These are phyloP conservation scores for Corvus hawaiiensis DNA, from an alignment of 2,113 vertebrate species.

Conservation along the genomic window DNA sequence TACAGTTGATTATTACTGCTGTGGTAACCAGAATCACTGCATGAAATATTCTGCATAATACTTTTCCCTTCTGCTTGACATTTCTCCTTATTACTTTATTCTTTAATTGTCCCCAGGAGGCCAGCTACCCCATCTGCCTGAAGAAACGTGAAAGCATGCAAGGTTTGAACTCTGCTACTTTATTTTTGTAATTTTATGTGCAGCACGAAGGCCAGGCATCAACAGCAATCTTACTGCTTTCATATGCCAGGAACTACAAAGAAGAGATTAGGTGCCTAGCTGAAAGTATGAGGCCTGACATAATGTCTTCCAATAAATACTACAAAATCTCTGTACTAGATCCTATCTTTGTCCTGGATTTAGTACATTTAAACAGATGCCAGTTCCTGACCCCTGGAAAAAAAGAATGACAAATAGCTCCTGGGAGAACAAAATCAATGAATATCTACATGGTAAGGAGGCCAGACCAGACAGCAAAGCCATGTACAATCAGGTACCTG, in stretches of 20 bases:
- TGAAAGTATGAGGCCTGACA: not conserved
- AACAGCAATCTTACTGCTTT: slow-evolving; percentile 10
- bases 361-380: not conserved
- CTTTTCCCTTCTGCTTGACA: slow-evolving; percentile 52
- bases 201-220: not conserved
- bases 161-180: slow-evolving; percentile 13
- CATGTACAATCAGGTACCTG: not conserved
- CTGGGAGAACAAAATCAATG: not conserved
- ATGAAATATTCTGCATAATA: slow-evolving; percentile 20
- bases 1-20: slow-evolving; percentile 30
- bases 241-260: not conserved
- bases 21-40: not conserved
- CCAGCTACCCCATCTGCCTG: slow-evolving; percentile 42
- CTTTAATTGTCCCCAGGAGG: slow-evolving; percentile 54
- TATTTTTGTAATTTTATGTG: slow-evolving; percentile 19
- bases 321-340: not conserved
- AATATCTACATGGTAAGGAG: not conserved
- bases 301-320: not conserved
- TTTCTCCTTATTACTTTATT: slow-evolving; percentile 52
- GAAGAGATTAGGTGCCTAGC: not conserved
- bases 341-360: not conserved
- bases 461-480: not conserved
- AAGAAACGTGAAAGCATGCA: not conserved
- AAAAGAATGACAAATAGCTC: not conserved
- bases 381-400: not conserved